Base-by-base conservation (phyloP, 2,888 invertebrate genomes). In the Vanessa cardui region DNA sequence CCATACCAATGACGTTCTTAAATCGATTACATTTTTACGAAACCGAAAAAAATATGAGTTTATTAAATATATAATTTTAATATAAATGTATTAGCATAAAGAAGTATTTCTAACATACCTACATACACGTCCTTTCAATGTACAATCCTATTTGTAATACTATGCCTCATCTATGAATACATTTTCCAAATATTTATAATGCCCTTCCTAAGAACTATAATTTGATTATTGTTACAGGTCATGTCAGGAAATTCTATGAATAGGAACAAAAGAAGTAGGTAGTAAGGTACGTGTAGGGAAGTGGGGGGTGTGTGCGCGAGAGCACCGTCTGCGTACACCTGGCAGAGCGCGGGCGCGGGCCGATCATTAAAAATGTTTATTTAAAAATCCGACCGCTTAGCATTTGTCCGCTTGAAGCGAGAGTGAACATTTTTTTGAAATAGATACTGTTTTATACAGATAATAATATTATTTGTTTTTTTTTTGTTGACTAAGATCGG, bases 291-390 rank as follows among this genome's bases (percentile, higher is more conserved):
- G 64, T 66, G 75, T 76, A 77, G 54, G 78, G 76, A 73, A 72
- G 70, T 74, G 69, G 71, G 68, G 74, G 76, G 77, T 79, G 77
- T 76, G 77, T 76, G 81, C 77, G 82, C 77, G 82, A 78, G 77
- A 79, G 86, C 85, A 82, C 90, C 91, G 89, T 87, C 84, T 92
- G 92, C 86, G 85, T 80, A 83, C 92, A 92, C 92, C 92, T 91
- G 92, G 92, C 86, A 71, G 73, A 69, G 82, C 76, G 78, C 85
- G 81, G 80, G 85, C 88, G 87, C 87, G 89, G 85, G 86, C 84
- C 89, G 92, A 91, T 92, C 92, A 91, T 92, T 92, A 92, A 92
- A 92, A 91, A 89, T 92, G 92, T 92, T 92, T 92, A 92, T 92
- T 92, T 92, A 92, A 92, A 92, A 92, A 91, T 92, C 90, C 90